Evolutionary conservation across 2,888 invertebrate genomes (phyloP).

Genomic region (Drosophila ezoana): DNA sequence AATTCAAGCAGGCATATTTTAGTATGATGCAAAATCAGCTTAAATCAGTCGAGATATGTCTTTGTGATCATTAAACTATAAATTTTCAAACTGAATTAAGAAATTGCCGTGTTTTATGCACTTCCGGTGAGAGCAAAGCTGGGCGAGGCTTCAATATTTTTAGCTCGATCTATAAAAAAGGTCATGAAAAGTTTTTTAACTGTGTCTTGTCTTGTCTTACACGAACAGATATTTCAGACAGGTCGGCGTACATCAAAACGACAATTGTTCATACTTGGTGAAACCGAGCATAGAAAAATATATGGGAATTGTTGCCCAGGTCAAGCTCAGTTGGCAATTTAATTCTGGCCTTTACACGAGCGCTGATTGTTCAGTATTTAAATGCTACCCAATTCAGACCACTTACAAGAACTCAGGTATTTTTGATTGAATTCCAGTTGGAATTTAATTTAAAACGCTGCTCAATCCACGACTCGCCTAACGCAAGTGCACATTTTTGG

Average conservation of each 20-base stretch:
- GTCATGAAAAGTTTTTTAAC: too few species aligned
- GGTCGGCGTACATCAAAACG: background rate
- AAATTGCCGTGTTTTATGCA: too few species aligned
- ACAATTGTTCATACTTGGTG: background rate
- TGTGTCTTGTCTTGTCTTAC: too few species aligned
- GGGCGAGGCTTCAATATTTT: too few species aligned
- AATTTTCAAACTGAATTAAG: too few species aligned
- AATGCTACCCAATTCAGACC: constrained; percentile 3
- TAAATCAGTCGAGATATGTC: too few species aligned
- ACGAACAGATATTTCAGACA: too few species aligned
- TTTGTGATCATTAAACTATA: too few species aligned
- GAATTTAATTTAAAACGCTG: constrained; percentile 66
- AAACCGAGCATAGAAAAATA: background rate
- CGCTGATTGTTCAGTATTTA: constrained; percentile 41
- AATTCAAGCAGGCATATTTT: too few species aligned
- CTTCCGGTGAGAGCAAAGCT: too few species aligned
- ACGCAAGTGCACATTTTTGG: constrained; percentile 62
- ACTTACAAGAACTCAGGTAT: constrained; percentile 12
- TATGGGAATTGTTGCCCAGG: background rate
- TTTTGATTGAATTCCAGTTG: constrained; percentile 54
- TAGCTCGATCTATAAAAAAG: too few species aligned
- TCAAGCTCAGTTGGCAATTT: constrained; percentile 17
- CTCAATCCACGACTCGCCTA: constrained; percentile 18
- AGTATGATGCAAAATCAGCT: too few species aligned
- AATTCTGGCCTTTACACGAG: constrained; percentile 23